Conservation (phyloP, 2,113 vertebrate species). For the Grallaria varia region DNA sequence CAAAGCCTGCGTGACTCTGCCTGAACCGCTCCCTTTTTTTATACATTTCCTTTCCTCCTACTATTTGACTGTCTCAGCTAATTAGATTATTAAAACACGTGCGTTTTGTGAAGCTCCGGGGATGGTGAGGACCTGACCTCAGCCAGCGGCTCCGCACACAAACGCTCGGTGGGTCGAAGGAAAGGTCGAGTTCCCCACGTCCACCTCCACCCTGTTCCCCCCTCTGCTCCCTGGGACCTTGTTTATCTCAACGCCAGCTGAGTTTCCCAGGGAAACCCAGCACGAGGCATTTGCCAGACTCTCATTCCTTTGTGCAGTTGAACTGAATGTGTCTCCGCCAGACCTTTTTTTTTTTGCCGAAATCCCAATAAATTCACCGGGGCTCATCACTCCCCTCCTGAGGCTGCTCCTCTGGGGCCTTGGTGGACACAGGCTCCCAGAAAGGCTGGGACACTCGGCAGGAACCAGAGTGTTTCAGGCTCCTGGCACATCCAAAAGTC, state of each 20-base stretch:
- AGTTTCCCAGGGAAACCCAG: slow-evolving; percentile 39
- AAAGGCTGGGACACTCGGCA: not conserved
- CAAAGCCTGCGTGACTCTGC: not conserved
- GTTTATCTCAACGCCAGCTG: not conserved
- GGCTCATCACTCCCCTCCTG: not conserved
- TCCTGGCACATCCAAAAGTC: not conserved
- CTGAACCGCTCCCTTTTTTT: slow-evolving; percentile 27
- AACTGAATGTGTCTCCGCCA: accelerated
- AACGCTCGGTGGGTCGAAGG: not conserved
- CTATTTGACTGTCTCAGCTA: not conserved
- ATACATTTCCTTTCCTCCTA: slow-evolving; percentile 2
- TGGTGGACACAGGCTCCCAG: not conserved
- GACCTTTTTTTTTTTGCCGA: not conserved
- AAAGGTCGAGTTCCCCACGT: not conserved
- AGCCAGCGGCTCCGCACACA: not conserved
- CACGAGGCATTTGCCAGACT: not conserved
- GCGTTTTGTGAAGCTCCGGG: not conserved
- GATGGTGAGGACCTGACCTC: not conserved
- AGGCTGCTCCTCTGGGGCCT: not conserved
- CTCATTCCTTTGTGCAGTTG: not conserved
- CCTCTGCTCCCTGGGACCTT: not conserved
- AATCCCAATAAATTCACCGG: not conserved
- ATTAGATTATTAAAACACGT: slow-evolving; percentile 24
- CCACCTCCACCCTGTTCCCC: not conserved
- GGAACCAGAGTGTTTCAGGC: not conserved